phyloP scores from a whole-genome alignment of 2,113 vertebrate genomes.

The Corapipo altera region DNA sequence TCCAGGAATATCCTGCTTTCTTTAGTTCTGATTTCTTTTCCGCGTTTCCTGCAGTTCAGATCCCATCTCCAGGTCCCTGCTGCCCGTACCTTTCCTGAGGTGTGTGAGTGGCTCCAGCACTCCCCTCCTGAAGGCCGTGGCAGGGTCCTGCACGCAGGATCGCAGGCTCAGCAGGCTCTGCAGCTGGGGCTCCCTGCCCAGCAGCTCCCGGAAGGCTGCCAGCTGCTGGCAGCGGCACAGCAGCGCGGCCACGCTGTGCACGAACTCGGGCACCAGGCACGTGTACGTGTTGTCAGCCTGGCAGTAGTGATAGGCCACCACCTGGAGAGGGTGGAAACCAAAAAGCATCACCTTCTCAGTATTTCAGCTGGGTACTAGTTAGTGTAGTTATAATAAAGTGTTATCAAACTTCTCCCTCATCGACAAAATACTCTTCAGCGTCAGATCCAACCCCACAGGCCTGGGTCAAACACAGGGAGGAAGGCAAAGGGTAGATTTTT shows the following conservation, averaged over 20 bases:
- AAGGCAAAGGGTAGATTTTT: not conserved
- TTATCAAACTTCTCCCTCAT: not conserved
- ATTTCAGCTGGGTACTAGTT: too few relatives aligned
- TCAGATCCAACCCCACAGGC: not conserved
- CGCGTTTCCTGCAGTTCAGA: not conserved
- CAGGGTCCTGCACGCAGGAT: constrained; percentile 94
- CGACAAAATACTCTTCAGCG: not conserved
- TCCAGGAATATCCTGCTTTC: not conserved
- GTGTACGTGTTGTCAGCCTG: constrained; percentile 99
- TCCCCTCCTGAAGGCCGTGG: constrained; percentile 87
- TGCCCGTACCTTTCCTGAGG: constrained; percentile 85
- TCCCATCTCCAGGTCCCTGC: not conserved
- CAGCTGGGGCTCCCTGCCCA: constrained; percentile 87
- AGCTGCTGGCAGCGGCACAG: constrained; percentile 89
- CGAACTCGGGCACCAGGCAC: constrained; percentile 94
- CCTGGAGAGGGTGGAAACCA: constrained; percentile 66
- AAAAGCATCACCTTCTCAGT: not conserved
- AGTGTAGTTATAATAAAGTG: not conserved
- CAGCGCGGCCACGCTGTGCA: constrained; percentile 92
- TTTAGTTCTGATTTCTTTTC: not conserved
- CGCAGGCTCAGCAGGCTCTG: constrained; percentile 95
- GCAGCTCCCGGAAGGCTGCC: constrained; percentile 86
- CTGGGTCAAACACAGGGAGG: not conserved
- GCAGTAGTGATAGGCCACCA: constrained; percentile 97
- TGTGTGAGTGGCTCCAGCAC: constrained; percentile 88